Evolutionary conservation across 64 coral and sea anemone species (phyloP).

Genomic region (Catalaphyllia jardinei): DNA sequence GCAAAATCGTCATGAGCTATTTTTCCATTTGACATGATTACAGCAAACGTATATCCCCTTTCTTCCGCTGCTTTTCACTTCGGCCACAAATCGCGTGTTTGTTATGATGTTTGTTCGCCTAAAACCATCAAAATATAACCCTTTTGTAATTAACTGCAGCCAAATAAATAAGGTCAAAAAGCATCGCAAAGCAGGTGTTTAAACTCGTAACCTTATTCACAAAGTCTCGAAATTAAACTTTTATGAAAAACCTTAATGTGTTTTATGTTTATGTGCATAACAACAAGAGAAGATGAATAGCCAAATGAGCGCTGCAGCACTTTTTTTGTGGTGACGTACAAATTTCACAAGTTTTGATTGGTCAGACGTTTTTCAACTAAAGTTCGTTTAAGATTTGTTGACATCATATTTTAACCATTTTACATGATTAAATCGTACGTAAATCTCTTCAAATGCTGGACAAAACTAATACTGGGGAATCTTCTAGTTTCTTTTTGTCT

Average conservation of each 20-base stretch:
- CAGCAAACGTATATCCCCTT: not conserved
- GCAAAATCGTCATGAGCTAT: not conserved
- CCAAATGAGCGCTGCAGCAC: not conserved
- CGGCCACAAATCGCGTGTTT: not conserved
- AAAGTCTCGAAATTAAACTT: not conserved
- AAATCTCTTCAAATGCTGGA: too few relatives aligned
- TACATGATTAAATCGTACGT: too few relatives aligned
- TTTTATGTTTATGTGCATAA: not conserved
- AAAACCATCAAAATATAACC: too few relatives aligned
- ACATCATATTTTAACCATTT: not conserved
- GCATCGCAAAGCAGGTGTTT: not conserved
- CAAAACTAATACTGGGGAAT: too few relatives aligned
- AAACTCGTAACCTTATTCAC: not conserved
- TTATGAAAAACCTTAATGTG: not conserved
- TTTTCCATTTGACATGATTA: not conserved
- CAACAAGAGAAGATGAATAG: not conserved
- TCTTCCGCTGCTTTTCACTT: too few relatives aligned
- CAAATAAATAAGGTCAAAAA: not conserved
- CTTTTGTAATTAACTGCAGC: too few relatives aligned
- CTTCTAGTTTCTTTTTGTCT: too few relatives aligned
- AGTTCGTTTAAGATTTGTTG: not conserved
- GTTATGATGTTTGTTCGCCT: not conserved
- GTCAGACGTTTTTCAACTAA: not conserved
- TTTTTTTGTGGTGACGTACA: not conserved
- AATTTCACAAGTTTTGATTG: conserved; percentile 6